A percentile compares a stretch with the other conserved stretches of the same genome.
Conservation (phyloP, 2,113 vertebrate genomes). For the Gila orcuttii region DNA sequence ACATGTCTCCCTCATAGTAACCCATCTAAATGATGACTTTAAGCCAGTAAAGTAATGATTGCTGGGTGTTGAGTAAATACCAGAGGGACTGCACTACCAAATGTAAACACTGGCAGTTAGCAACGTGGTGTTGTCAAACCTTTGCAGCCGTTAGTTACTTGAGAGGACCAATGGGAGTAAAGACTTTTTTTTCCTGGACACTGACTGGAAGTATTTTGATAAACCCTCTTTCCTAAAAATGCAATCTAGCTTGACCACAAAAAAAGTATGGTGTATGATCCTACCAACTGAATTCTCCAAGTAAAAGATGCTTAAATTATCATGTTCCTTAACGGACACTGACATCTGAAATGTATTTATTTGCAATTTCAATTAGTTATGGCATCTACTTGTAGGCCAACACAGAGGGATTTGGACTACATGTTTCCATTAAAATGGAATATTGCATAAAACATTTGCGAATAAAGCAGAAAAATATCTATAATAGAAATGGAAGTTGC, state of each 20-base stretch:
- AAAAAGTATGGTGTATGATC: not conserved
- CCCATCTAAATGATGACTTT: not conserved
- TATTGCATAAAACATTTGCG: too few species aligned
- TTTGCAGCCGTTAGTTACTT: not conserved
- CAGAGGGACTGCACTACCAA: not conserved
- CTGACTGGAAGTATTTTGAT: too few species aligned
- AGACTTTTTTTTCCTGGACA: not conserved
- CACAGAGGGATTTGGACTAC: too few species aligned
- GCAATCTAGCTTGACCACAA: not conserved
- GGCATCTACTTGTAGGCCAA: too few species aligned
- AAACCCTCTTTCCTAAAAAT: not conserved
- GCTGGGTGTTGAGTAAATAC: not conserved
- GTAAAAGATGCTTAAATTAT: not conserved
- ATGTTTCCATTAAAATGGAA: too few species aligned
- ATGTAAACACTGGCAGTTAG: not conserved
- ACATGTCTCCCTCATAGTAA: not conserved
- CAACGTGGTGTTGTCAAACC: constrained; percentile 12
- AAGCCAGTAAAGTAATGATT: not conserved
- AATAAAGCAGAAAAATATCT: too few species aligned
- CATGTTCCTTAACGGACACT: not conserved
- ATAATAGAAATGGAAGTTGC: too few species aligned
- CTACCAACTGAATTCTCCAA: not conserved
- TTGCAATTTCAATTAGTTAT: too few species aligned
- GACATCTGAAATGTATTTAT: not conserved
- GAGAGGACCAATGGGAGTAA: not conserved